phyloP scores from a whole-genome alignment of 2,888 invertebrate species.

The Hedya salicella region DNA sequence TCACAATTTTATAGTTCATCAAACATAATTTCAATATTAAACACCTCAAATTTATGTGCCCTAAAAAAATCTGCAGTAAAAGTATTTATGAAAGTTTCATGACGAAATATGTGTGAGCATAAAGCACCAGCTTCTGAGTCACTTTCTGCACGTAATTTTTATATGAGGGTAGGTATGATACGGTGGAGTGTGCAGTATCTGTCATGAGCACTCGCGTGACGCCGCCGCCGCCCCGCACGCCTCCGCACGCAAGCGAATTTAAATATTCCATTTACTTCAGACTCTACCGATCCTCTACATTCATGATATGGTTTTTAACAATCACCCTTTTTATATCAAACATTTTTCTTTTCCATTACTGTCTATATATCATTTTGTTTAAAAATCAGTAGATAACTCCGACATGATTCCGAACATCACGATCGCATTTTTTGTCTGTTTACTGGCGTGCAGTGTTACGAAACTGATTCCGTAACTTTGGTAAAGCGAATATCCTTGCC shows the following conservation, averaged over 20 bases:
- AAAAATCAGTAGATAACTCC: neutral
- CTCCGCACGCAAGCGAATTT: conserved; percentile 57
- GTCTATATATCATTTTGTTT: neutral
- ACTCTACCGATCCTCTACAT: conserved; percentile 23
- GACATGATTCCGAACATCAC: neutral
- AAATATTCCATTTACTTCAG: conserved; percentile 51
- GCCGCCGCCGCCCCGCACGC: conserved; percentile 60
- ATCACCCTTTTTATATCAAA: neutral
- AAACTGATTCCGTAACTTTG: conserved; percentile 66
- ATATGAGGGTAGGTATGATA: conserved; percentile 41
- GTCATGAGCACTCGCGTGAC: conserved; percentile 67
- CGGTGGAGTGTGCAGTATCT: conserved; percentile 50
- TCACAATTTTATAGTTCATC: too few relatives aligned
- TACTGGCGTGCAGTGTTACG: conserved; percentile 20
- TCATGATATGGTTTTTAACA: conserved; percentile 27
- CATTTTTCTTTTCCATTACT: neutral
- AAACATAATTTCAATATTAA: too few relatives aligned
- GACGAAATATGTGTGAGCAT: conserved; percentile 11
- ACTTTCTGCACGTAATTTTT: conserved; percentile 35
- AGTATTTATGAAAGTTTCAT: conserved; percentile 13
- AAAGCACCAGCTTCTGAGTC: conserved; percentile 17
- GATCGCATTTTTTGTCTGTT: neutral
- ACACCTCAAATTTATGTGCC: neutral
- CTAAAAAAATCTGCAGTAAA: conserved; percentile 10
- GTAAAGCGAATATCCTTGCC: conserved; percentile 68